Base-by-base conservation (phyloP, 2,113 vertebrate genomes). In the Phalacrocorax carbo region DNA sequence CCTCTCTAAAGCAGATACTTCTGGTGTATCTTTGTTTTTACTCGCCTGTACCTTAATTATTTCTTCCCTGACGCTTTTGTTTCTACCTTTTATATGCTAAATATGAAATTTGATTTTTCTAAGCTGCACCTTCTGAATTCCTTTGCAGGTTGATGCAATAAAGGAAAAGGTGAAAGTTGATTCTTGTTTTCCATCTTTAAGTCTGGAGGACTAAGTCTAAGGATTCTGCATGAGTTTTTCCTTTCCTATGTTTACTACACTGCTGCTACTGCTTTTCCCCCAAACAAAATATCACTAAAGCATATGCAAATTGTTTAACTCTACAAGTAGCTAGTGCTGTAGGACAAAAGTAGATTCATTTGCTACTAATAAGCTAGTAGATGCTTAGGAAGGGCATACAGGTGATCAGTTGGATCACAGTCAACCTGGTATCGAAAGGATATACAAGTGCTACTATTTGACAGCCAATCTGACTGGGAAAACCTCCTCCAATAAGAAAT, bases 81-180 rank as follows among this genome's bases (percentile, higher is more conserved):
- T 98, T 98, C 98, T 98, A 98, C 98, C 98, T 99, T 97, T 98
- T 98, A 98, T 98, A 98, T 98, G 98, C 98, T 98, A 97, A 95
- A 96, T 97, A 98, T 98, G 94, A 96, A 97, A 97, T 98, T 98
- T 98, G 97, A 93, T 95, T 97, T 97, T 98, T 97, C 97, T 99
- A 98, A 99, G 99, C 98, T 99, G 98, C 99, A 98, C 98, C 98
- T 99, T 99, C 99, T 99, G 99, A 99, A 99, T 99, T 99, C 99
- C 99, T 99, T 99, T 99, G 97, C 99, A 99, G 99, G 98, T 99
- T 98, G 99, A 99, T 99, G 99, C 98, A 97, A 98, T 99, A 98
- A 99, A 98, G 98, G 98, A 99, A 98, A 99, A 99, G 99, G 99
- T 99, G 99, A 99, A 98, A 99, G 99, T 99, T 98, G 98, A 99